phyloP scores from a whole-genome alignment of 1,140 invertebrate genomes.

The Drosophila yakuba region DNA sequence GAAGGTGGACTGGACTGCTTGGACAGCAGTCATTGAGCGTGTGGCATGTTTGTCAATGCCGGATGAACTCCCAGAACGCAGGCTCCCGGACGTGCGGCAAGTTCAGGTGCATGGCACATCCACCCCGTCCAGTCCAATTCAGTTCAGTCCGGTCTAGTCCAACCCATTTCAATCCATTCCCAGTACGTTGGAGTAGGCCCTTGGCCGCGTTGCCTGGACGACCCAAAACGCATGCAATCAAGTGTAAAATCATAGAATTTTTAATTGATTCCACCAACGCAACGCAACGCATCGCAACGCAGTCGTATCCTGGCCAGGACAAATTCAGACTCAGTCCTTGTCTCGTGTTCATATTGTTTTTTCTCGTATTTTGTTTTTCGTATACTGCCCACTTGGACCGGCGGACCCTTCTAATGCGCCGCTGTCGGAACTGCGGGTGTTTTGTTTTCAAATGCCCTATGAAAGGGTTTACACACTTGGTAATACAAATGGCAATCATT shows the following conservation, averaged over 20 bases:
- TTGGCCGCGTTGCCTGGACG: conserved; percentile 59
- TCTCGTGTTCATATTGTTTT: conserved; percentile 3
- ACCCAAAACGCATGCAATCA: conserved; percentile 74
- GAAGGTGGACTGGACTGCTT: neutral
- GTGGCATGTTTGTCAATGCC: conserved; percentile 45
- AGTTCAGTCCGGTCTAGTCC: neutral
- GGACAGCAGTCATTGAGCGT: conserved; percentile 34
- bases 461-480: neutral
- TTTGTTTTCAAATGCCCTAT: conserved; percentile 17
- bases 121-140: neutral
- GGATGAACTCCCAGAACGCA: conserved; percentile 28
- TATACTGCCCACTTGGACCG: conserved; percentile 17
- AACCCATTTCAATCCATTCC: neutral
- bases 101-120: conserved; percentile 29
- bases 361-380: neutral
- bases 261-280: conserved; percentile 71
- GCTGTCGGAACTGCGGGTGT: conserved; percentile 41
- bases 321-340: conserved; percentile 21
- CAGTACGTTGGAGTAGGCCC: conserved; percentile 1
- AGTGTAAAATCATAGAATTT: conserved; percentile 81
- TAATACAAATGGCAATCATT: no score
- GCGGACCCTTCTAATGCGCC: conserved; percentile 49
- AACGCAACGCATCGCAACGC: conserved; percentile 21
- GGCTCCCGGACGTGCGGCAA: conserved; percentile 14
- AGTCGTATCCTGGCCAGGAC: conserved; percentile 24